These are phyloP conservation scores for Trematomus loennbergii DNA, from an alignment of 2,113 vertebrate species.

Conservation along the genomic window DNA sequence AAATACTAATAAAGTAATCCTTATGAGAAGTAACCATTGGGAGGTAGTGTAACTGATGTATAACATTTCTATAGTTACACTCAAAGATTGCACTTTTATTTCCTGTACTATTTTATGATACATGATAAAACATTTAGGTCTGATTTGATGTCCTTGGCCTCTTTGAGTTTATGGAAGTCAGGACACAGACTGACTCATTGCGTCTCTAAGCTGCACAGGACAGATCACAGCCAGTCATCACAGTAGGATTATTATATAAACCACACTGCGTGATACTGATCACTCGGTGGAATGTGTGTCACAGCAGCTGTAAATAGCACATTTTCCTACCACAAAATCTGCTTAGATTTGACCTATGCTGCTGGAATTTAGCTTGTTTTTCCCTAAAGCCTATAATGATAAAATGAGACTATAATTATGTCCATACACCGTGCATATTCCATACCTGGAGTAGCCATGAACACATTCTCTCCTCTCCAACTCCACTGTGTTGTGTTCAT, in stretches of 20 bases:
- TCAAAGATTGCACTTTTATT: neutral
- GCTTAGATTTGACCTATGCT: slow-evolving; percentile 5
- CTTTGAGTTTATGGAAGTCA: slow-evolving; percentile 25
- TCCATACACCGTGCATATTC: neutral
- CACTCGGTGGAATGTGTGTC: slow-evolving; percentile 66
- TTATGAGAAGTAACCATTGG: neutral
- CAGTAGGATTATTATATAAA: slow-evolving; percentile 65
- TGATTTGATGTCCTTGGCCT: slow-evolving; percentile 9
- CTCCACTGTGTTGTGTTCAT: neutral
- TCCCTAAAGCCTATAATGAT: neutral
- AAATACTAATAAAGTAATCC: neutral
- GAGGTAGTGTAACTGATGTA: neutral
- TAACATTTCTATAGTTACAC: neutral
- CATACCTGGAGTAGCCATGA: neutral
- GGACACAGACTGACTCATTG: slow-evolving; percentile 46
- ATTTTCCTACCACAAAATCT: slow-evolving; percentile 59
- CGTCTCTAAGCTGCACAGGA: slow-evolving; percentile 44
- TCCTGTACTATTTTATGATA: neutral
- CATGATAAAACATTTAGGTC: neutral
- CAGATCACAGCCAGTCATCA: slow-evolving; percentile 61
- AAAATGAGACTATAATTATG: neutral
- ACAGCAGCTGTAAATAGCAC: slow-evolving; percentile 64
- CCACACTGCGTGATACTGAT: slow-evolving; percentile 48
- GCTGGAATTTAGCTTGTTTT: neutral
- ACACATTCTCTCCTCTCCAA: neutral